phyloP scores from a whole-genome alignment of 35 echinoderm and acorn worm genomes.

The Strongylocentrotus purpuratus region DNA sequence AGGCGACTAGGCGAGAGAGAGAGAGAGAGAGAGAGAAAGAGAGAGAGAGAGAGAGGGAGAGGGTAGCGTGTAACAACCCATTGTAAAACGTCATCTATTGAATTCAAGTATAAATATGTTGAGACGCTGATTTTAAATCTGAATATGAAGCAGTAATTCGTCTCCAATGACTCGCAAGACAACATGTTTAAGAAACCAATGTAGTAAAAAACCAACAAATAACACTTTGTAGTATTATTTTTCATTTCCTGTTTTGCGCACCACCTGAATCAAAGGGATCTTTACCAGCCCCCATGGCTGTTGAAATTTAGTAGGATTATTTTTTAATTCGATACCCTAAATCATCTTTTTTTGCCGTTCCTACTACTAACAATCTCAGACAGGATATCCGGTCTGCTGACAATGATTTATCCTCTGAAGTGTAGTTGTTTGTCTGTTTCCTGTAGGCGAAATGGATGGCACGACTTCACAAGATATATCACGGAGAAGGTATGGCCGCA shows the following conservation, averaged over 20 bases:
- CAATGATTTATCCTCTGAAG: not conserved
- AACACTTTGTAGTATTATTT: not conserved
- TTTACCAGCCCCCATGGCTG: not conserved
- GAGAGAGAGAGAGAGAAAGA: no score
- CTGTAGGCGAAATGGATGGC: not conserved
- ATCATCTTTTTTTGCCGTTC: not conserved
- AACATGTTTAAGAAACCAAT: not conserved
- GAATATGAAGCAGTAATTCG: no score
- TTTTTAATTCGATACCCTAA: not conserved
- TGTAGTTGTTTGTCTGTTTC: not conserved
- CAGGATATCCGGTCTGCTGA: not conserved
- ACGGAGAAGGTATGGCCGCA: no score
- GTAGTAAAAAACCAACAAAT: not conserved
- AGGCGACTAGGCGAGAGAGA: no score
- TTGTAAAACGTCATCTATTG: no score
- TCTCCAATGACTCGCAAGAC: not conserved
- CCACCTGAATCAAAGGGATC: not conserved
- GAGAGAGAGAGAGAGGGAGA: no score
- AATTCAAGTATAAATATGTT: no score
- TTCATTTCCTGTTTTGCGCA: not conserved
- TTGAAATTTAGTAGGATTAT: not conserved
- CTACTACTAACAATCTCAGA: not conserved
- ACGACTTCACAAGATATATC: not conserved
- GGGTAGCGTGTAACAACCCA: no score
- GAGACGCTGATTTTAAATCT: no score